Conservation (phyloP, 2,797 vertebrate species). For the Phataginus tetradactyla region DNA sequence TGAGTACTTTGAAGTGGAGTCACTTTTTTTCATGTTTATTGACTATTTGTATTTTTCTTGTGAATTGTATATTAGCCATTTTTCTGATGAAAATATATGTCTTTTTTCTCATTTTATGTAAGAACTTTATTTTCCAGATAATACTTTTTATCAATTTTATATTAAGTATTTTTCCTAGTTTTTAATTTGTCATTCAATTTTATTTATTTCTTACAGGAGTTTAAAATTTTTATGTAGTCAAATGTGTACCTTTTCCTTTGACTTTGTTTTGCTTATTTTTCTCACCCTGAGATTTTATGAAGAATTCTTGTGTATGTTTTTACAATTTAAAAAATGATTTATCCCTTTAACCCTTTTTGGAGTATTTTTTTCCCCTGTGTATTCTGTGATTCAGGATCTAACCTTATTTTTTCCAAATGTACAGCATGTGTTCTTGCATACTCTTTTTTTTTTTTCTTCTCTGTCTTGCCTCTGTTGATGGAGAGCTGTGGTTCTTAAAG, state of each 20-base stretch:
- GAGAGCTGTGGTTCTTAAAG: neutral
- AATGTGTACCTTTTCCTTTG: neutral
- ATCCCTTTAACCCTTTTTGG: neutral
- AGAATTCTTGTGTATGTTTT: neutral
- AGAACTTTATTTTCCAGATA: constrained; percentile 8
- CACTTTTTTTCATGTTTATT: neutral
- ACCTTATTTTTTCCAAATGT: neutral
- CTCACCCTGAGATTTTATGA: neutral
- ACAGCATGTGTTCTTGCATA: neutral
- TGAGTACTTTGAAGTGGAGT: neutral
- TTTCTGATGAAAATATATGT: neutral
- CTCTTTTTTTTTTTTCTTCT: neutral
- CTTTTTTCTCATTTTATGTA: constrained; percentile 23
- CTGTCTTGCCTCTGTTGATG: neutral
- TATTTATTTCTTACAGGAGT: neutral
- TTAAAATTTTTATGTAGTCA: neutral
- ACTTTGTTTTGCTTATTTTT: neutral
- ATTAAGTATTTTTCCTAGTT: neutral
- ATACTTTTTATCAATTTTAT: neutral
- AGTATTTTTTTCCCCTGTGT: neutral
- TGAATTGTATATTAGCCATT: neutral
- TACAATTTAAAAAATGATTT: neutral
- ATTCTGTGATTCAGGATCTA: neutral
- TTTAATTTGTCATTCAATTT: neutral
- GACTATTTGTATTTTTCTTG: neutral